Evolutionary conservation across 2,797 vertebrate species (phyloP), one percentile per base, ranked within the genome.

Genomic region (Urocyon cinereoargenteus): DNA sequence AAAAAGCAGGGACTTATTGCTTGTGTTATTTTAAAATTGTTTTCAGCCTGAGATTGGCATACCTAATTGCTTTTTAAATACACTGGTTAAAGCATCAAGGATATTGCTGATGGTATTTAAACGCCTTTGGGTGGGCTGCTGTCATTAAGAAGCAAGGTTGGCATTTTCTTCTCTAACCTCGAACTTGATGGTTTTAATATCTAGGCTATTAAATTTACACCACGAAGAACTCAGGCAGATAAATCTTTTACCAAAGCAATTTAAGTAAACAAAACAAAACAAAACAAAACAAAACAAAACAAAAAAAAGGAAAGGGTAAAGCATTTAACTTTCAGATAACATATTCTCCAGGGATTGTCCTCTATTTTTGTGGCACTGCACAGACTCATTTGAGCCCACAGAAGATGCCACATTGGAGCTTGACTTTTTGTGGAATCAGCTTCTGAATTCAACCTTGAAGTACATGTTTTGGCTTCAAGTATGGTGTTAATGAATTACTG

Each of bases 1-100:
- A 90, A 94, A 57, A 84, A 95, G 64, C 10, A 93, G 79, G 79
- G 91, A 96, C 51, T 97, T 96, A 97, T 79, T 14, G 22, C 90
- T 93, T 92, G 10, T 85, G 90, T 57, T 78, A 86, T 97, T 96
- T 96, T 95, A 91, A 97, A 90, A 89, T 22, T 73, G 45, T 86
- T 98, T 97, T 97, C 90, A 92, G 89, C 53, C 86, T 64, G 31
- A 93, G 84, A 18, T 53, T 94, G 57, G 7, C 92, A 97, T 93
- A 90, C 88, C 61, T 97, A 92, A 86, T 93, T 94, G 77, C 55
- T 3, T 96, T 98, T 94, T 96, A 95, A 97, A 85, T 84, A 89
- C 14, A 92, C 31, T 72, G 59, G 91, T 94, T 98, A 97, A 98
- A 96, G 7, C 68, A 95, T 73, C 70, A n/a, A 95, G 70, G 96